Evolutionary conservation across 1,140 invertebrate genomes (phyloP).

Genomic region (Plutomurus gul): DNA sequence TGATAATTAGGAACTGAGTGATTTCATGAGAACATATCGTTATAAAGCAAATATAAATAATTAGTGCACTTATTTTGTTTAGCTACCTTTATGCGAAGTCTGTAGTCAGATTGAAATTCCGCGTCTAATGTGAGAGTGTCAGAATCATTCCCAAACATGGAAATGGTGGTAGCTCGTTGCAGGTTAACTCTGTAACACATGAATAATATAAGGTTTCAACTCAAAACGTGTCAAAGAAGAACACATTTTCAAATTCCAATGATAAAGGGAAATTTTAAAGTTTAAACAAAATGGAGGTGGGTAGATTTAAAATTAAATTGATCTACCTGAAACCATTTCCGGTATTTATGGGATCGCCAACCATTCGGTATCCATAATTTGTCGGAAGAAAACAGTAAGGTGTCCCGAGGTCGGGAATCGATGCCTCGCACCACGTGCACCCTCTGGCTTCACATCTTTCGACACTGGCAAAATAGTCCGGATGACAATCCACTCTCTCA

Average conservation of each 20-base stretch:
- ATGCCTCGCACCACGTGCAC: conserved; percentile 68
- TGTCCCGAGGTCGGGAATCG: conserved; percentile 55
- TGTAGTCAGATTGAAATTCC: conserved; percentile 45
- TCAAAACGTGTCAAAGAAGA: not conserved
- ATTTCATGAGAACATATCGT: not conserved
- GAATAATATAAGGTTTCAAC: not conserved
- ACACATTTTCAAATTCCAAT: too few relatives aligned
- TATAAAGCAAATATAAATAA: not conserved
- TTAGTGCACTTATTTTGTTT: not conserved
- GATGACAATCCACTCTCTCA: conserved; percentile 76
- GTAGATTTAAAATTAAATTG: too few relatives aligned
- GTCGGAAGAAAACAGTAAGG: conserved; percentile 75
- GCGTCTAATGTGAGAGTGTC: conserved; percentile 29
- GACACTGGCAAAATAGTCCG: conserved; percentile 66
- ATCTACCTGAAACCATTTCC: conserved; percentile 43
- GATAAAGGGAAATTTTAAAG: too few relatives aligned
- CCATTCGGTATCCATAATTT: conserved; percentile 61
- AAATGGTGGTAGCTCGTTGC: not conserved
- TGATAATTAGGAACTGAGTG: too few relatives aligned
- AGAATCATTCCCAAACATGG: conserved; percentile 35
- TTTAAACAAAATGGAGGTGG: too few relatives aligned
- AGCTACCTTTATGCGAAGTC: conserved; percentile 50
- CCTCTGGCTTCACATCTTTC: conserved; percentile 69
- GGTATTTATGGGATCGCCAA: conserved; percentile 16
- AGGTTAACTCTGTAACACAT: conserved; percentile 28